A percentile compares a stretch with the other conserved stretches of the same genome.
Conservation (phyloP, 2,113 vertebrate genomes). For the Cinclus mexicanus region DNA sequence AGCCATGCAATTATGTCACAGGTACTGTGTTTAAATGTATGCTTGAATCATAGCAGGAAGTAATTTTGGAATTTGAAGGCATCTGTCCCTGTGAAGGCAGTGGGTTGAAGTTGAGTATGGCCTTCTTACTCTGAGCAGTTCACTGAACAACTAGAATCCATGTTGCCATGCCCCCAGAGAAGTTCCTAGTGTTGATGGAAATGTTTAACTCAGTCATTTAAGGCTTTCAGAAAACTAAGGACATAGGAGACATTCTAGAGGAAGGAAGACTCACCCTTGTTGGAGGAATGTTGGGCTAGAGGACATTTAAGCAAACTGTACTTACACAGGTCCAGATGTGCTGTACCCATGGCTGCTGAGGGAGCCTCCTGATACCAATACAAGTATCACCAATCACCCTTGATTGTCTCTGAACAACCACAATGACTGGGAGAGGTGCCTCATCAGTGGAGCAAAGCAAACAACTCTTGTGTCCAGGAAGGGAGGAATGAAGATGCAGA, state of each 20-base stretch:
- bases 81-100: neutral
- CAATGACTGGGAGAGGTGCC: neutral
- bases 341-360: neutral
- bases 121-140: neutral
- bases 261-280: neutral
- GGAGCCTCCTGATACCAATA: neutral
- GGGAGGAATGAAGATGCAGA: neutral
- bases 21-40: conserved; percentile 71
- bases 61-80: neutral
- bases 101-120: neutral
- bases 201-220: neutral
- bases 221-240: neutral
- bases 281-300: neutral
- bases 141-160: neutral
- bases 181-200: neutral
- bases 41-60: neutral
- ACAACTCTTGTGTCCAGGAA: neutral
- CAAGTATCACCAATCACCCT: accelerated
- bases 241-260: neutral
- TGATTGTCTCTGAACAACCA: neutral
- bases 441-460: neutral
- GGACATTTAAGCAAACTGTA: neutral
- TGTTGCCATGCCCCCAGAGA: neutral
- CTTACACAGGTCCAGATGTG: neutral
- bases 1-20: conserved; percentile 97